Percentiles rank a stretch among this genome's conserved stretches.
These are phyloP conservation scores for Dicentrarchus labrax DNA, from an alignment of 2,113 vertebrate genomes.

Conservation along the genomic window DNA sequence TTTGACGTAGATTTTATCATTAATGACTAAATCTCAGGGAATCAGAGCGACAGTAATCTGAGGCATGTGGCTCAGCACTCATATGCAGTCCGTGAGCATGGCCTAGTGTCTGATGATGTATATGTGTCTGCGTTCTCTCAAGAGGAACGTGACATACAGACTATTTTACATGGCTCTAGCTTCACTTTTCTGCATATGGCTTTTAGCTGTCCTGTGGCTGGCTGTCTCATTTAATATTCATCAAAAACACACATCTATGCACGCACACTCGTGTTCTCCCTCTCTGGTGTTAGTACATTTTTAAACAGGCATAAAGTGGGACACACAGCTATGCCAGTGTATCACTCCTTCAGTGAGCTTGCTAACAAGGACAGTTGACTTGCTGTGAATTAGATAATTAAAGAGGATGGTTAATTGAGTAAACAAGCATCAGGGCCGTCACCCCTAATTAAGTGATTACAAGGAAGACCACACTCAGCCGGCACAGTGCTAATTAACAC, in stretches of 20 bases:
- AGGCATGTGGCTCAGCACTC: conserved; percentile 67
- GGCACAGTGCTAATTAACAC: conserved; percentile 91
- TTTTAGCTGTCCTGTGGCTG: not conserved
- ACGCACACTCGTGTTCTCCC: not conserved
- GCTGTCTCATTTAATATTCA: not conserved
- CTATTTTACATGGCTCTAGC: not conserved
- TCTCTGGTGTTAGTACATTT: not conserved
- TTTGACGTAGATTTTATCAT: conserved; percentile 84
- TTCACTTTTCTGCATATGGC: not conserved
- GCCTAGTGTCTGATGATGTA: conserved; percentile 57
- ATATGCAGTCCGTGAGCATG: conserved; percentile 52
- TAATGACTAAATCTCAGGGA: conserved; percentile 83
- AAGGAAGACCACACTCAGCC: conserved; percentile 93
- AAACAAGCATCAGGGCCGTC: conserved; percentile 95
- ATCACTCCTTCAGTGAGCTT: conserved; percentile 66
- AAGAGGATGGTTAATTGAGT: conserved; percentile 98
- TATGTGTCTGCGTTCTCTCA: conserved; percentile 5
- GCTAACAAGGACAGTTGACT: conserved; percentile 88
- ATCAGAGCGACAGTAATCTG: conserved; percentile 67
- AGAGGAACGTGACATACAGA: not conserved
- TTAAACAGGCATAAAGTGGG: not conserved
- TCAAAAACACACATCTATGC: not conserved
- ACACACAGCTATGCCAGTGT: not conserved
- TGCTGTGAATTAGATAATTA: conserved; percentile 97
- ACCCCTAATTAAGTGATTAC: conserved; percentile 99